Base-by-base conservation (phyloP, 2,888 invertebrate genomes). In the Zygogramma bicolorata region DNA sequence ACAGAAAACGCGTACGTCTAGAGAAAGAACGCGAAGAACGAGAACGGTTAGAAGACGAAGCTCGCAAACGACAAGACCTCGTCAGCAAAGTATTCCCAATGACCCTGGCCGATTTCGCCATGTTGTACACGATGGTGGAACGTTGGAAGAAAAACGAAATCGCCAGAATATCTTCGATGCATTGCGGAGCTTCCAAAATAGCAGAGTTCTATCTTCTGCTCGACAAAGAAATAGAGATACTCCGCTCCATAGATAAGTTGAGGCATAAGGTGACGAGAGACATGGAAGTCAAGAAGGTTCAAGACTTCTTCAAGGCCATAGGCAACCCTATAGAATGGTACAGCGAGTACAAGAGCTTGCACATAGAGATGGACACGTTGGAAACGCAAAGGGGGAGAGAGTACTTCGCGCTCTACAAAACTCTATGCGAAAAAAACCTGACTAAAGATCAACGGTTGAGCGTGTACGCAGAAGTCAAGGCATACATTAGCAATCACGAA, bases 361-460 rank as follows among this genome's bases (percentile, higher is more conserved):
- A 91, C 38, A 90, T 96, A 18, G 91, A 93, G 76, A 93, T 97
- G 93, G 94, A 96, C 79, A 94, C 96, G 0, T 84, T 94, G 63
- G 93, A 93, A 84, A 94, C 93, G 20, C 94, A 96, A 82, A 91
- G 92, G 80, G 95, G 95, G 15, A 91, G 92, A 63, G 93, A 94
- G 82, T 89, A 95, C 58, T 92, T 92, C 70, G 91, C 92, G 78
- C 88, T 96, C 15, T 96, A 95, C 84, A 90, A 91, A 80, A 90
- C 91, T 66, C 89, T 96, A 78, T 88, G 88, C 61, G 88, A 90
- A 34, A 88, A 90, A 65, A 89, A 91, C 75, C 84, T 91, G 72
- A 88, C 89, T 0, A 88, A 90, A 20, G 91, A 92, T 74, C 91
- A 93, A 79, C 89, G 95, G 46, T 88, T 95, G 73, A 71, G 77